Evolutionary conservation across 2,113 vertebrate genomes (phyloP).

Genomic region (Trichomycterus rosablanca): DNA sequence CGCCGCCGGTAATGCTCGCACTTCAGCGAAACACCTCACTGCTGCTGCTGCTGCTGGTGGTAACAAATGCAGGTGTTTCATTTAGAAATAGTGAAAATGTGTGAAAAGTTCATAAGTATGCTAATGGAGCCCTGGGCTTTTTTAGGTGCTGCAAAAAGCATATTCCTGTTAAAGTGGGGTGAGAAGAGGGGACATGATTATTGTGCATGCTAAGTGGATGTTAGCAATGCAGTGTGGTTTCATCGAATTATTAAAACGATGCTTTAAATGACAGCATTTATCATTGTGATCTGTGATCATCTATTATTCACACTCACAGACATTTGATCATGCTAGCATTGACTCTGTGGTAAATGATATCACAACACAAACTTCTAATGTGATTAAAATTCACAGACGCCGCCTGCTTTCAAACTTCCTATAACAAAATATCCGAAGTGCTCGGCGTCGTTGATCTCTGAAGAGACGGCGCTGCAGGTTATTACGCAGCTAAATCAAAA

Average conservation of each 20-base stretch:
- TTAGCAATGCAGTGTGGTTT: conserved; percentile 31
- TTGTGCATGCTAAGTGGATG: conserved; percentile 31
- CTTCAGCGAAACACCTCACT: conserved; percentile 51
- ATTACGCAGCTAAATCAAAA: too few relatives aligned
- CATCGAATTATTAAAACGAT: conserved; percentile 19
- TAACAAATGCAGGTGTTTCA: conserved; percentile 63
- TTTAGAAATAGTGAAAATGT: conserved; percentile 66
- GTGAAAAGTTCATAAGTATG: conserved; percentile 66
- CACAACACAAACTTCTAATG: too few relatives aligned
- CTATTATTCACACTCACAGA: conserved; percentile 3
- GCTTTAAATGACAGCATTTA: conserved; percentile 28
- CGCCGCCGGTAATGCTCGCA: conserved; percentile 44
- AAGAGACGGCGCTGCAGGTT: too few relatives aligned
- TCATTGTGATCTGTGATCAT: conserved; percentile 21
- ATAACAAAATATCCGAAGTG: too few relatives aligned
- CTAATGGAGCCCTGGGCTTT: conserved; percentile 52
- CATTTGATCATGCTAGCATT: too few relatives aligned
- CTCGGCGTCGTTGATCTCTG: too few relatives aligned
- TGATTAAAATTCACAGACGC: too few relatives aligned
- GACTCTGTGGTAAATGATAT: too few relatives aligned
- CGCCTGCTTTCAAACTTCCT: too few relatives aligned
- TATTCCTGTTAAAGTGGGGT: conserved; percentile 30
- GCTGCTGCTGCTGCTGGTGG: conserved; percentile 26
- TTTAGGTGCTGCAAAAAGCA: conserved; percentile 42
- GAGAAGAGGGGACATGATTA: conserved; percentile 41